These are phyloP conservation scores for Asobara japonica DNA, from an alignment of 1,140 invertebrate species.

Conservation along the genomic window DNA sequence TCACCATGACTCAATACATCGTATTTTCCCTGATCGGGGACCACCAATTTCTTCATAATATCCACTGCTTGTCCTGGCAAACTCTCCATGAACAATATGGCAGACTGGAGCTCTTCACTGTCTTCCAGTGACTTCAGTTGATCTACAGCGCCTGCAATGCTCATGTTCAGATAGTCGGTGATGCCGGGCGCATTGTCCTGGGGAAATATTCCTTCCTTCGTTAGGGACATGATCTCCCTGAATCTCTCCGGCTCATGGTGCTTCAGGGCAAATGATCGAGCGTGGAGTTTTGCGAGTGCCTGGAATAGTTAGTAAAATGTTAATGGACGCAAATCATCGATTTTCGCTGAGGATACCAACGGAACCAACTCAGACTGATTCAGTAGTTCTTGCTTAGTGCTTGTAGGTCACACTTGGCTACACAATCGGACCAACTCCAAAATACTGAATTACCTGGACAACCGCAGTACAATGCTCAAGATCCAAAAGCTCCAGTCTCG, in stretches of 20 bases:
- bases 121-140: constrained; percentile 40
- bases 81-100: constrained; percentile 18
- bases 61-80: constrained; percentile 26
- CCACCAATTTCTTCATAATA: constrained; percentile 26
- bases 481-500: constrained; percentile 53
- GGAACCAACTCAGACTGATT: no score
- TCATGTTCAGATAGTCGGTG: constrained; percentile 30
- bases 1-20: constrained; percentile 61
- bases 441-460: constrained; percentile 43
- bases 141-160: constrained; percentile 27
- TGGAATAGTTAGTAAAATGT: constrained; percentile 43
- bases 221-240: constrained; percentile 25
- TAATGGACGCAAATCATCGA: background rate
- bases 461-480: constrained; percentile 56
- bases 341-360: no score
- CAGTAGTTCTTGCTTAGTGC: no score
- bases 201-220: constrained; percentile 46
- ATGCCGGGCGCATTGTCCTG: constrained; percentile 28
- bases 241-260: constrained; percentile 46
- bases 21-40: constrained; percentile 36
- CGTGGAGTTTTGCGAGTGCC: constrained; percentile 61
- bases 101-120: constrained; percentile 21
- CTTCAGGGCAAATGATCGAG: constrained; percentile 57
- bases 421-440: no score
- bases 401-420: no score